Evolutionary conservation across 2,888 invertebrate species (phyloP).

Genomic region (Dexiosoma caninum): DNA sequence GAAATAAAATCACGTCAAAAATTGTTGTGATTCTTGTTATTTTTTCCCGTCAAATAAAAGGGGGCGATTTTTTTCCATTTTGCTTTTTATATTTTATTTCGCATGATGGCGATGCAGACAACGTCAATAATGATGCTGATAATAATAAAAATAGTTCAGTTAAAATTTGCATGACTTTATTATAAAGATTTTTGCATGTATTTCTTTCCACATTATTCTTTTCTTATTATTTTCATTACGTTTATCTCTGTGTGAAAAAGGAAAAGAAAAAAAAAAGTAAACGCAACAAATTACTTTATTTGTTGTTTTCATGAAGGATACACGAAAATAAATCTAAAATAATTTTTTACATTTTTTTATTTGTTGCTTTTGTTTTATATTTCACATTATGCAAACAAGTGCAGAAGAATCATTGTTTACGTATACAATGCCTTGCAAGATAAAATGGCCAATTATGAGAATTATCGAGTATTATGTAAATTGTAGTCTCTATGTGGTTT

Average conservation of each 20-base stretch:
- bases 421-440: conserved; percentile 8
- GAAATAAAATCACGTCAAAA: conserved; percentile 30
- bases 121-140: conserved; percentile 22
- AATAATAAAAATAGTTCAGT: not conserved
- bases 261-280: not conserved
- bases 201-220: not conserved
- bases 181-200: conserved; percentile 12
- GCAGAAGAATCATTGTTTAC: not conserved
- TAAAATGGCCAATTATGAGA: conserved; percentile 49
- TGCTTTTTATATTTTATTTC: not conserved
- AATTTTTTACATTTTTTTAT: too few species aligned
- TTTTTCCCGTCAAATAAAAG: not conserved
- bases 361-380: not conserved
- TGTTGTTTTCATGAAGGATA: conserved; percentile 42
- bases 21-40: conserved; percentile 14
- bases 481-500: not conserved
- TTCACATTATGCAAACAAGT: conserved; percentile 35
- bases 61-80: not conserved
- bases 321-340: conserved; percentile 37
- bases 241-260: not conserved
- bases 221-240: too few species aligned
- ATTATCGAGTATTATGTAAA: conserved; percentile 42
- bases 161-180: conserved; percentile 50
- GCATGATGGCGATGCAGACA: conserved; percentile 1
- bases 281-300: conserved; percentile 49